Evolutionary conservation across 2,113 vertebrate genomes (phyloP), one percentile per base, ranked within the genome.

Genomic region (Brachypteracias leptosomus): DNA sequence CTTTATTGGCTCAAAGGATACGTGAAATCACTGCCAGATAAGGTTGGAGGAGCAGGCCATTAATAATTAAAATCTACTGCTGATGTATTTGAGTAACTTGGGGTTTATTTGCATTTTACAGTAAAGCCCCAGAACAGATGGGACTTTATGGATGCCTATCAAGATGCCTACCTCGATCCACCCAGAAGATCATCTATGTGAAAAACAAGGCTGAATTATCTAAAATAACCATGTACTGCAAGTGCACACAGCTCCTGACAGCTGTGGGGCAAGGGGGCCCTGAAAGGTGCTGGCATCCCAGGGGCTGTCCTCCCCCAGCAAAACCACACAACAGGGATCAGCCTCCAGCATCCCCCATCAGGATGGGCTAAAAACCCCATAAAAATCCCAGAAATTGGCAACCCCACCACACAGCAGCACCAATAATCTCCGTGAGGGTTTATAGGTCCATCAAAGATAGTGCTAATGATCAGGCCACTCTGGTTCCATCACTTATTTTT

Each of bases 401-500:
- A 76, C 9, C 9, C 6, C 1, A 0, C 6, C 66, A 36, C 1
- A 10, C 33, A 82, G 65, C 61, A 21, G 61, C 79, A 62, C 4
- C 0, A 4, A 6, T 5, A 40, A 38, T 31, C 52, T 49, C 62
- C 1, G 0, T 9, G 31, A 54, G 16, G 26, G 28, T 7, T 28
- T 79, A 36, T 0, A 31, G 33, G 22, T 29, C 72, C 54, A 33
- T 1, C 3, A 5, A 33, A 65, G 33, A 7, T 4, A 1, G 4
- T 2, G 7, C 54, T 44, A 72, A 9, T 0, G 1, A 20, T 44
- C 42, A 36, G 40, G 21, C 31, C 77, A 40, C 36, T 14, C 51
- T 28, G 55, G 13, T 54, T 47, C 59, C 72, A 92, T 6, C 33
- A 26, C 0, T 0, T 0, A 0, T 28, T 73, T 31, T 26, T 8